A percentile compares a stretch with the other conserved stretches of the same genome.
phyloP scores from a whole-genome alignment of 2,797 vertebrate species.

The Spizella passerina region DNA sequence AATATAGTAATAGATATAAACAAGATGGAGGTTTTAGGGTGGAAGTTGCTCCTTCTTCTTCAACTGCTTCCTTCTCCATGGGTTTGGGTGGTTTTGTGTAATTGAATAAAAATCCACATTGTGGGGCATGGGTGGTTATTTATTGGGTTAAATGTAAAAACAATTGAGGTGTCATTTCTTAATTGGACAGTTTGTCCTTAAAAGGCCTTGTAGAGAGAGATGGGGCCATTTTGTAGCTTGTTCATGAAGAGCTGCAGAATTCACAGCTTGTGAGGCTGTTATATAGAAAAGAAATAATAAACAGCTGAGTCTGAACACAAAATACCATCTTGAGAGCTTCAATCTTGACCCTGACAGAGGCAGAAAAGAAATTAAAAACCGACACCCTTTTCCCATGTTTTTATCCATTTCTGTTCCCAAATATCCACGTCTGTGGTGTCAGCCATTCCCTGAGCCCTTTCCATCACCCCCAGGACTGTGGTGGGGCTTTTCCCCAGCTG shows the following conservation, averaged over 20 bases:
- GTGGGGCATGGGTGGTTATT: accelerated
- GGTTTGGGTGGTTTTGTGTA: neutral
- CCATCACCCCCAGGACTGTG: accelerated
- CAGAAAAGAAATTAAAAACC: neutral
- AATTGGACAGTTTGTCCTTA: neutral
- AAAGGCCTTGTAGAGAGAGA: neutral
- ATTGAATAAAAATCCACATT: neutral
- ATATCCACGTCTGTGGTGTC: accelerated
- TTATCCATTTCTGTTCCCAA: neutral
- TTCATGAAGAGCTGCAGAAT: neutral
- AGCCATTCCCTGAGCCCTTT: neutral
- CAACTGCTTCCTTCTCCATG: neutral
- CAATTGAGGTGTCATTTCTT: neutral
- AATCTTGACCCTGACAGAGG: neutral
- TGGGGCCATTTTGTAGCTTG: neutral
- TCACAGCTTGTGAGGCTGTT: neutral
- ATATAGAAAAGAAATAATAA: neutral
- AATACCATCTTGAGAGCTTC: neutral
- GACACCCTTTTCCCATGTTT: accelerated
- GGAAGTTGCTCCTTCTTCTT: neutral
- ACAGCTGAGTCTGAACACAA: neutral
- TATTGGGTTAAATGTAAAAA: neutral
- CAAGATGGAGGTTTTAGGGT: neutral
- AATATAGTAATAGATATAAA: accelerated
- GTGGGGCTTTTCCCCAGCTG: neutral